These are phyloP conservation scores for Megalopta genalis DNA, from an alignment of 1,140 invertebrate genomes.

Conservation along the genomic window DNA sequence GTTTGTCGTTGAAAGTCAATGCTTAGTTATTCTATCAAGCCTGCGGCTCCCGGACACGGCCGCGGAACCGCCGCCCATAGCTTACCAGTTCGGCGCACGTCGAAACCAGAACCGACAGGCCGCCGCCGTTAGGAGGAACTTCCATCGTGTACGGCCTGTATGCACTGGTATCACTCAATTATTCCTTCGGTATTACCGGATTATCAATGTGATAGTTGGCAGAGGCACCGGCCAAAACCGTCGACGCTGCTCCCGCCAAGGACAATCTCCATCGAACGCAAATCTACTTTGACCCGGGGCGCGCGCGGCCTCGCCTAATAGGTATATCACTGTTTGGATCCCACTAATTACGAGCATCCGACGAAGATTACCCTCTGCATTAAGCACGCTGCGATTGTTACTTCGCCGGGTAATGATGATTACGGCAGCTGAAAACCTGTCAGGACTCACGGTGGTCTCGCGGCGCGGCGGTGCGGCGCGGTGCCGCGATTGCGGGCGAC, in stretches of 20 bases:
- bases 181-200: slow-evolving; percentile 49
- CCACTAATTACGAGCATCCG: slow-evolving; percentile 27
- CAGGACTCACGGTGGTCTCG: background rate
- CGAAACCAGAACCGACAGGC: slow-evolving; percentile 19
- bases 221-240: slow-evolving; percentile 25
- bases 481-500: too few relatives aligned
- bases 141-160: too few relatives aligned
- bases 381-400: slow-evolving; percentile 7
- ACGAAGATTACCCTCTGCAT: background rate
- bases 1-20: slow-evolving; percentile 54
- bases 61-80: background rate
- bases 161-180: slow-evolving; percentile 32
- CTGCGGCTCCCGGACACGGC: background rate
- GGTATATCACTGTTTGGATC: slow-evolving; percentile 20
- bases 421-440: background rate
- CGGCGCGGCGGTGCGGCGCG: too few relatives aligned
- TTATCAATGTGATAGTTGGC: slow-evolving; percentile 47
- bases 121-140: background rate
- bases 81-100: slow-evolving; percentile 8
- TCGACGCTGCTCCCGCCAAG: background rate
- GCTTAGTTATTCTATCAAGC: slow-evolving; percentile 62
- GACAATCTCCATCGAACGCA: slow-evolving; percentile 2
- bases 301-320: slow-evolving; percentile 20
- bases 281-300: slow-evolving; percentile 28
- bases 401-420: background rate